Base-by-base conservation (phyloP, 2,113 vertebrate genomes). In the Megaceryle torquata region DNA sequence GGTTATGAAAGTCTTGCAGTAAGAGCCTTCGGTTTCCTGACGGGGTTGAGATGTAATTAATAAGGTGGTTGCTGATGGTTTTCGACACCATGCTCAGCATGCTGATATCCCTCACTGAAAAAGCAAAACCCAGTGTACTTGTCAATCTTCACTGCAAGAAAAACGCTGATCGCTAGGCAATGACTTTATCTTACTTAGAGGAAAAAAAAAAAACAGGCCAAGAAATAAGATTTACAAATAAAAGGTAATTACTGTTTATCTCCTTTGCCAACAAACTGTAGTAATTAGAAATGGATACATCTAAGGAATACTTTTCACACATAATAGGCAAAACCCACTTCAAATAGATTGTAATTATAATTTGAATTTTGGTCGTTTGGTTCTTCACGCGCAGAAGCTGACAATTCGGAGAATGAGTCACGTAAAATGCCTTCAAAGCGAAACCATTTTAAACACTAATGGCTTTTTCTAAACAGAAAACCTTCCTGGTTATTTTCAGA, bases 31-130 rank as follows among this genome's bases (percentile, higher is more conserved):
- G 98, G 91, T 87, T 98, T 98, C 98, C 99, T 59, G 98, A 77
- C 14, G 97, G n/a, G 20, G 98, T 98, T 82, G 98, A 98, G 89
- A 99, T 98, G 92, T 99, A 98, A 95, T 96, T 91, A 68, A 98
- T 59, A 35, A 99, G 80, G 39, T 35, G 89, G 69, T 48, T 86
- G 88, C 90, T 98, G 93, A 99, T 96, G 86, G 97, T 92, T 96
- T 99, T 99, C 37, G 99, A 99, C 69, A 97, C 98, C 98, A 99
- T 98, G 96, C 99, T 98, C 96, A 99, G 96, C 87, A 97, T 91
- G 92, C 99, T 98, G 94, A 99, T 97, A 72, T 99, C 99, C 82
- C 95, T 96, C 96, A 99, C 99, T 99, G 97, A 76, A 94, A 98
- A 83, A 98, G 33, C 91, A 86, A 91, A 80, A 75, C 22, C 87